Evolutionary conservation across 2,113 vertebrate species (phyloP).

Genomic region (Rhabdornis inornatus): DNA sequence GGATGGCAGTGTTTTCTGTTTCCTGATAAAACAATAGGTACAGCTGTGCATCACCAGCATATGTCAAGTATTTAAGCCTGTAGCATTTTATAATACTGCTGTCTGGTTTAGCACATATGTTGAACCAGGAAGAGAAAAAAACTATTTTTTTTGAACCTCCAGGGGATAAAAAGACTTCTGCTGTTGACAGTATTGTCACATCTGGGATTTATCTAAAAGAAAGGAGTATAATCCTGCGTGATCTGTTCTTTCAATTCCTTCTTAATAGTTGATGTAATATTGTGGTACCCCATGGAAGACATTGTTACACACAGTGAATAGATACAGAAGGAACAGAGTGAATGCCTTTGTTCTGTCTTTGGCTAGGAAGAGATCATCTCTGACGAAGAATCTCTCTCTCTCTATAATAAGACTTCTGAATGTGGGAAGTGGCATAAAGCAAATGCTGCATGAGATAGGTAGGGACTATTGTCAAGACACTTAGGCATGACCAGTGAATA

Average conservation of each 20-base stretch:
- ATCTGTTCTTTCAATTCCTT: not conserved
- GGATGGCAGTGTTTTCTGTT: not conserved
- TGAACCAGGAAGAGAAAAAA: not conserved
- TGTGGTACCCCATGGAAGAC: not conserved
- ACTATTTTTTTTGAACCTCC: not conserved
- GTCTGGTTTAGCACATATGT: not conserved
- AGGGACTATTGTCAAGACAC: not conserved
- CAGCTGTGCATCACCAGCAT: not conserved
- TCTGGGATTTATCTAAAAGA: not conserved
- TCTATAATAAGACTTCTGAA: not conserved
- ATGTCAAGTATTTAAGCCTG: not conserved
- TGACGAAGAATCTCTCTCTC: not conserved
- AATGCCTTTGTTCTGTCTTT: not conserved
- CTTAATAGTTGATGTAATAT: not conserved
- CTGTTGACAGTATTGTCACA: not conserved
- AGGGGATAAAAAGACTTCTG: not conserved
- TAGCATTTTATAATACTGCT: not conserved
- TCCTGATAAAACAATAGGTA: not conserved
- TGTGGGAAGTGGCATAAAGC: not conserved
- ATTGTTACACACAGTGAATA: not conserved
- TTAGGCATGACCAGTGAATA: not conserved
- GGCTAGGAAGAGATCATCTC: not conserved
- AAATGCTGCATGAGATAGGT: not conserved
- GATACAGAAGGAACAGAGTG: fast-evolving
- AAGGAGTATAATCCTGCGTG: not conserved